Evolutionary conservation across 2,797 vertebrate species (phyloP), one percentile per base, ranked within the genome.

Genomic region (Amniataba percoides): DNA sequence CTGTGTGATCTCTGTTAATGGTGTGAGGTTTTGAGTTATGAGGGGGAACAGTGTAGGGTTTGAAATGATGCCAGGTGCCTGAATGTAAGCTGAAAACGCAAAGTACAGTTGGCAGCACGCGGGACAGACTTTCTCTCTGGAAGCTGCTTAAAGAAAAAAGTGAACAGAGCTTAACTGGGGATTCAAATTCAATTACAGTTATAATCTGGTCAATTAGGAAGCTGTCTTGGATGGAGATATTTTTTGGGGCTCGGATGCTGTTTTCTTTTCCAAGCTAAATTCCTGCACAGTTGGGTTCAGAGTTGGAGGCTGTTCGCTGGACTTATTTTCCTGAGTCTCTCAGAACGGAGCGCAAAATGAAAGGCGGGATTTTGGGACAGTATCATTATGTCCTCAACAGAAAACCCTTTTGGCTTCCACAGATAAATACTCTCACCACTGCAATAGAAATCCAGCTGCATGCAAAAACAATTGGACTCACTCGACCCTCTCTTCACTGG

Each of bases 1-100:
- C 72, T 76, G 86, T 87, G 81, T 74, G 82, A 88, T 91, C 82
- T 79, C 59, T 85, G 84, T 89, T 88, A 87, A 92, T 80, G 80
- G 85, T 72, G 80, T 84, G 78, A 86, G 69, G 66, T 62, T 91
- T 60, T 74, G 80, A 74, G 53, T 83, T 90, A 87, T 84, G 77
- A 53, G 81, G 63, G 52, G 77, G 60, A 74, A 45, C 58, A 61
- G 63, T 71, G 55, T 73, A 64, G 49, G 63, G 70, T 80, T 89
- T 89, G 89, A 90, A 88, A 86, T 78, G 60, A 69, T 74, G 88
- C 87, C 89, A 85, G 78, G 72, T 87, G 71, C 74, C 53, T 61
- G 39, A 84, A 83, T 53, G 63, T 43, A 52, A 80, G 73, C 53
- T 16, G 21, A 67, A 57, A 61, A 64, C 49, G 39, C 16, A 34